Percentiles rank a stretch among this genome's conserved stretches.
Evolutionary conservation across 1,140 invertebrate species (phyloP).

Genomic region (Cherax destructor): DNA sequence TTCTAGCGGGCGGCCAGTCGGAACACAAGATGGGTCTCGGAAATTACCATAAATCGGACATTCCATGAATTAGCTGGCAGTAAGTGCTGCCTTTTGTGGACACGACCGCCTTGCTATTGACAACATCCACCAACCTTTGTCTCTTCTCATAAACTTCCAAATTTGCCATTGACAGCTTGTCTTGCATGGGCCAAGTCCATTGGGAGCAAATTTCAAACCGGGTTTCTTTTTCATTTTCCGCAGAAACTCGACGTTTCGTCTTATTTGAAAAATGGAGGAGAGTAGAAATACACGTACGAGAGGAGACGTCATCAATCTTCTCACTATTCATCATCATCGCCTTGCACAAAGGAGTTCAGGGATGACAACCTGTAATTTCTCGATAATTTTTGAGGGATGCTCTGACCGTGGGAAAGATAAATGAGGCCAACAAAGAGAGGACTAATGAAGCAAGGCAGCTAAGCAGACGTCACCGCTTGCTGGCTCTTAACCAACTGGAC

Average conservation of each 20-base stretch:
- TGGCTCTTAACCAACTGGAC: background rate
- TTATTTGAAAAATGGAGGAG: background rate
- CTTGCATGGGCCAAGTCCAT: background rate
- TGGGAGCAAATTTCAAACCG: no score
- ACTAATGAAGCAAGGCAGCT: slow-evolving; percentile 6
- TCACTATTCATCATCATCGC: slow-evolving; percentile 24
- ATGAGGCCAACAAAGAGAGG: slow-evolving; percentile 11
- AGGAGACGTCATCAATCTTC: background rate
- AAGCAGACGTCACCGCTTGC: background rate
- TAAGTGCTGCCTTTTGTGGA: no score
- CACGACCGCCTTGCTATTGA: no score
- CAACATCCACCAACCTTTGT: no score
- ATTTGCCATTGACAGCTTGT: background rate
- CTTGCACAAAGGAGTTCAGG: slow-evolving; percentile 10
- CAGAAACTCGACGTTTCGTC: background rate
- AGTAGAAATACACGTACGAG: background rate
- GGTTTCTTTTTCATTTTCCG: background rate
- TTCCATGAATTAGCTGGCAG: no score
- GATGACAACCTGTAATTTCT: slow-evolving; percentile 34
- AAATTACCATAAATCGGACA: no score
- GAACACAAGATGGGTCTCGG: no score
- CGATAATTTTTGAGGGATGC: slow-evolving; percentile 34
- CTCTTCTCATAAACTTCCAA: background rate
- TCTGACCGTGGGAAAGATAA: slow-evolving; percentile 19
- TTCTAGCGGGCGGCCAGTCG: no score